Evolutionary conservation across 37 sponge, comb jelly and placozoan species (phyloP).

Genomic region (Spongia lamella): DNA sequence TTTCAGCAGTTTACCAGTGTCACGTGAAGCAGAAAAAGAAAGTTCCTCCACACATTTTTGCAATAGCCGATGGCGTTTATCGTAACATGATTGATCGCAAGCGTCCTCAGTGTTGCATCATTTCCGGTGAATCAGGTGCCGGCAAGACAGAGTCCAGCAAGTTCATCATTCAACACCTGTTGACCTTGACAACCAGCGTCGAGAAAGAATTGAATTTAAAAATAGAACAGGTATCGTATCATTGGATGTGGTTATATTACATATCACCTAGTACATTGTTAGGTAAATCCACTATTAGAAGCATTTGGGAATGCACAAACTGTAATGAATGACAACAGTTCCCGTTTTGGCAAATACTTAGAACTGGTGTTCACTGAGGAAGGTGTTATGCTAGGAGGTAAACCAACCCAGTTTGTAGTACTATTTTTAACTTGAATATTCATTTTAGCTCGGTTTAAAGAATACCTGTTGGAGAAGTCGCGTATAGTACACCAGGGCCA

Average conservation of each 20-base stretch:
- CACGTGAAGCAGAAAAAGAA: too few relatives aligned
- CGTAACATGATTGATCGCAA: conserved; percentile 77
- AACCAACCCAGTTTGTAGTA: too few relatives aligned
- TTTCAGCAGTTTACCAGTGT: too few relatives aligned
- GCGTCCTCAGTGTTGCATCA: conserved; percentile 85
- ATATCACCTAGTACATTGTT: too few relatives aligned
- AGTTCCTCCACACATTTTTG: conserved; percentile 85
- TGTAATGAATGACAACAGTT: conserved; percentile 53
- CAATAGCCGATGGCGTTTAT: conserved; percentile 92
- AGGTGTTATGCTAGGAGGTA: conserved; percentile 29
- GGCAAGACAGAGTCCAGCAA: conserved; percentile 96
- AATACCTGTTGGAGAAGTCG: conserved; percentile 57
- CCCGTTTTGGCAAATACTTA: conserved; percentile 47
- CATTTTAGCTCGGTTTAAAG: too few relatives aligned
- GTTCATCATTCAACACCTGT: conserved; percentile 64
- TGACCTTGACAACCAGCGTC: not conserved
- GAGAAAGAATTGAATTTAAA: conserved; percentile 18
- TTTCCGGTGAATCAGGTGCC: conserved; percentile 94
- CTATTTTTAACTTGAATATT: conserved; percentile 3
- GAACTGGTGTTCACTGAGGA: conserved; percentile 25
- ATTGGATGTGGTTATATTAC: too few relatives aligned
- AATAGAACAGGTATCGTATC: conserved; percentile 40
- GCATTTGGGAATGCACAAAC: conserved; percentile 50
- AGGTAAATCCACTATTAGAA: conserved; percentile 40
- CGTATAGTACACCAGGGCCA: conserved; percentile 38